A percentile compares a stretch with the other conserved stretches of the same genome.
These are phyloP conservation scores for Notodonta dromedarius DNA, from an alignment of 2,888 invertebrate genomes.

Conservation along the genomic window DNA sequence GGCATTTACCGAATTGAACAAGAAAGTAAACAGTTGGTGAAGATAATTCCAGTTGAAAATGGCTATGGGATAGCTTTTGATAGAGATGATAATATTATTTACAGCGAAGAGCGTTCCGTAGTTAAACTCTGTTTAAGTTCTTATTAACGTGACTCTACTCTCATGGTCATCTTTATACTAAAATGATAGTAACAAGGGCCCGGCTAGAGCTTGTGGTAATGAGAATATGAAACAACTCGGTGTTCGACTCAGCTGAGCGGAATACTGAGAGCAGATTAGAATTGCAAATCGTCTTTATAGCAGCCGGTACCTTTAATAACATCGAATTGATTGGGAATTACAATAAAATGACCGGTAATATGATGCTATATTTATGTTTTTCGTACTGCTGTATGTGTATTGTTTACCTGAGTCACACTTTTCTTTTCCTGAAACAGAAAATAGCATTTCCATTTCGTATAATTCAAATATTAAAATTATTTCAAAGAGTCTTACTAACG, in stretches of 20 bases:
- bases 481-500: constrained; percentile 29
- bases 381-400: background rate
- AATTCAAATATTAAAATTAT: constrained; percentile 19
- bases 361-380: constrained; percentile 4
- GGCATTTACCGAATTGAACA: constrained; percentile 57
- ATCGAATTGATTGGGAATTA: constrained; percentile 2
- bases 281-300: constrained; percentile 14
- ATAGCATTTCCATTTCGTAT: constrained; percentile 1
- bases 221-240: constrained; percentile 12
- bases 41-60: constrained; percentile 48
- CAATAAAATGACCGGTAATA: background rate
- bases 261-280: constrained; percentile 16
- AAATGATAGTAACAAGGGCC: constrained; percentile 1
- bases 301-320: constrained; percentile 1
- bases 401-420: background rate
- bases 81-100: constrained; percentile 60
- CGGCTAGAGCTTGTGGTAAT: constrained; percentile 2
- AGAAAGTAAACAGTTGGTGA: constrained; percentile 41
- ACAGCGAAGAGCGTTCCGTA: constrained; percentile 61
- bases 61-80: constrained; percentile 64
- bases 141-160: constrained; percentile 11
- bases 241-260: constrained; percentile 13
- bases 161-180: background rate
- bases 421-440: background rate
- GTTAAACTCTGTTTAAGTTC: constrained; percentile 40